Conservation (phyloP, 2,888 invertebrate genomes). For the Drosophila paranaensis region DNA sequence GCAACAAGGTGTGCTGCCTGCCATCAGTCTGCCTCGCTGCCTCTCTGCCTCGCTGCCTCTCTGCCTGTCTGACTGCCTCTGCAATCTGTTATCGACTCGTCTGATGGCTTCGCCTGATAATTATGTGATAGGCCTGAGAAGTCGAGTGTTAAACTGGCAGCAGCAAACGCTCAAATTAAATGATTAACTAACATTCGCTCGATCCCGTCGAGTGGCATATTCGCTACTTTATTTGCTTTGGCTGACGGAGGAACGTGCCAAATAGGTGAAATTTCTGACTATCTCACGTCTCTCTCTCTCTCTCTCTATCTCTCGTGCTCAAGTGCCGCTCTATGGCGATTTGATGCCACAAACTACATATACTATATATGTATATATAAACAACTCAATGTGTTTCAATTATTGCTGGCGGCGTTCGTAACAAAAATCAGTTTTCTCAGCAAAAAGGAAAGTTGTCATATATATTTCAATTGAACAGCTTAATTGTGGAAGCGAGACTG, state of each 20-base stretch:
- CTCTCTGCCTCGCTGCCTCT: constrained; percentile 12
- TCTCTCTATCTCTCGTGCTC: constrained; percentile 55
- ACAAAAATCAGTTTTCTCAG: constrained; percentile 32
- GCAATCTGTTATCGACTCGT: constrained; percentile 42
- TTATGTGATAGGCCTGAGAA: constrained; percentile 55
- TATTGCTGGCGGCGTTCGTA: constrained; percentile 63
- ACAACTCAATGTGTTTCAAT: constrained; percentile 68
- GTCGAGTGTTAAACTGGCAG: constrained; percentile 51
- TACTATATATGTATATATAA: constrained; percentile 8
- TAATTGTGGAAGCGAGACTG: constrained; percentile 57
- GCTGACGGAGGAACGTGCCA: constrained; percentile 64
- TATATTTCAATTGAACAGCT: constrained; percentile 68
- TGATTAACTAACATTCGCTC: constrained; percentile 73
- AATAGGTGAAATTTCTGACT: constrained; percentile 74
- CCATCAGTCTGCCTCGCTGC: constrained; percentile 5
- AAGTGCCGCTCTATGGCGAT: constrained; percentile 66
- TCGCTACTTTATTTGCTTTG: constrained; percentile 30
- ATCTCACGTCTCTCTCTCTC: constrained; percentile 41
- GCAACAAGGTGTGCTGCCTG: constrained; percentile 37
- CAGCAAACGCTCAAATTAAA: constrained; percentile 66
- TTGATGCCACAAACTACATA: constrained; percentile 71
- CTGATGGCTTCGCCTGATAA: constrained; percentile 67
- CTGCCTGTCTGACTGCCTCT: constrained; percentile 19
- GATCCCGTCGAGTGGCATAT: constrained; percentile 6
- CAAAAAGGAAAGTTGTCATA: constrained; percentile 74